Conservation (phyloP, 1,140 invertebrate genomes). For the Cecropterus lyciades region DNA sequence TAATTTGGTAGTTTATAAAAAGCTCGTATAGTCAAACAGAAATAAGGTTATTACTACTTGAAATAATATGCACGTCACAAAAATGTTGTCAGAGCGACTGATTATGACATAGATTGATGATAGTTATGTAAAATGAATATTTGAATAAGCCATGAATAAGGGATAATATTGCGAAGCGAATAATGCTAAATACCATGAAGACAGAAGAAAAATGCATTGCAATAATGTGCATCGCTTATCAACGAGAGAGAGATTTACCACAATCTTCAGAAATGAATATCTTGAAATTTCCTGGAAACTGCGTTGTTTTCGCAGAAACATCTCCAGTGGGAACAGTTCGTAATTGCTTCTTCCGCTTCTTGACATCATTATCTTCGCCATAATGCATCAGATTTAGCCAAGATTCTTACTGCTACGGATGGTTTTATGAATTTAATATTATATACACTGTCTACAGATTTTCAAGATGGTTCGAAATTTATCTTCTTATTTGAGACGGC, state of each 20-base stretch:
- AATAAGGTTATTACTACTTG: too few relatives aligned
- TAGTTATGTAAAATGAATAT: too few relatives aligned
- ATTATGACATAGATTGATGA: too few relatives aligned
- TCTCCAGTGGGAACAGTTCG: conserved; percentile 43
- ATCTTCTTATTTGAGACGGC: conserved; percentile 22
- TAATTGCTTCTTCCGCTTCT: conserved; percentile 74
- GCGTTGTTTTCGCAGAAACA: conserved; percentile 56
- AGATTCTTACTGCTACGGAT: conserved; percentile 34
- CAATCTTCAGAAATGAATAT: conserved; percentile 31
- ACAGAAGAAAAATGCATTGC: conserved; percentile 9
- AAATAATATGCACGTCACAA: too few relatives aligned
- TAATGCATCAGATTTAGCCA: conserved; percentile 59
- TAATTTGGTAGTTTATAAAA: too few relatives aligned
- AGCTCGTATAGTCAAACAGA: too few relatives aligned
- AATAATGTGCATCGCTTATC: conserved; percentile 26
- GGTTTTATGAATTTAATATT: conserved; percentile 47
- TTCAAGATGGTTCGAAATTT: conserved; percentile 16
- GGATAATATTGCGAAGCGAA: too few relatives aligned
- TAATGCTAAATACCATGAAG: too few relatives aligned
- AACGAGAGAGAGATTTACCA: too few relatives aligned
- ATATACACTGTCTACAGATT: conserved; percentile 23
- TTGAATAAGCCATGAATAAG: too few relatives aligned
- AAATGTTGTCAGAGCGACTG: too few relatives aligned
- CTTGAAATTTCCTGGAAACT: conserved; percentile 50
- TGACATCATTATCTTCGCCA: conserved; percentile 72